phyloP scores from a whole-genome alignment of 1,140 invertebrate genomes.

The Ctenoplectra terminalis region DNA sequence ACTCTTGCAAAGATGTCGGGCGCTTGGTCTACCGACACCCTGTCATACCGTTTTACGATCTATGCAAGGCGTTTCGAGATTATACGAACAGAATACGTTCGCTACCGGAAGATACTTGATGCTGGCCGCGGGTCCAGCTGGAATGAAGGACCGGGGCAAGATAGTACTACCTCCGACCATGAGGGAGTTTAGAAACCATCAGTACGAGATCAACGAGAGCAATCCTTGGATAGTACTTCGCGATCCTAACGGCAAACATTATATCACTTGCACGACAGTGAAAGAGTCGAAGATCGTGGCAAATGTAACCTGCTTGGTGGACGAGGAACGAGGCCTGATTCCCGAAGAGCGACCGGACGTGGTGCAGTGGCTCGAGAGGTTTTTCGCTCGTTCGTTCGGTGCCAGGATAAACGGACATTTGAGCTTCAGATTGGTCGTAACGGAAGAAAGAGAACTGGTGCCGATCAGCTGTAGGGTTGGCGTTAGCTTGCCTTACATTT shows the following conservation, averaged over 20 bases:
- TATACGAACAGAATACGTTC: conserved; percentile 88
- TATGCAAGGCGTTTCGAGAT: conserved; percentile 85
- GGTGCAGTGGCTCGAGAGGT: conserved; percentile 87
- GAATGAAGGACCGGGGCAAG: conserved; percentile 87
- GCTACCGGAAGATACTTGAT: conserved; percentile 87
- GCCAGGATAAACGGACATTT: conserved; percentile 88
- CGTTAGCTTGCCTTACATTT: conserved; percentile 90
- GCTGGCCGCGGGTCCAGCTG: conserved; percentile 88
- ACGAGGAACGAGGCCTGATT: conserved; percentile 87
- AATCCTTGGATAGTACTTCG: conserved; percentile 90
- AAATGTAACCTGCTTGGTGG: conserved; percentile 90
- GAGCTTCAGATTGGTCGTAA: conserved; percentile 87
- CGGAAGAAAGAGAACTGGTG: conserved; percentile 80
- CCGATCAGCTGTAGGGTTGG: conserved; percentile 89
- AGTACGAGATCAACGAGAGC: conserved; percentile 87
- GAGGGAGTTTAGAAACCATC: conserved; percentile 84
- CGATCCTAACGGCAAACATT: conserved; percentile 88
- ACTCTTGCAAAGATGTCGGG: conserved; percentile 86
- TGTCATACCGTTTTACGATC: conserved; percentile 86
- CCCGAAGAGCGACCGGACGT: conserved; percentile 88
- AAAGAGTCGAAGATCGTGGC: conserved; percentile 89
- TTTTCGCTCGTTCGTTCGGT: conserved; percentile 86
- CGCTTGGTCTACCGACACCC: conserved; percentile 86
- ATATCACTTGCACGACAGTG: conserved; percentile 90
- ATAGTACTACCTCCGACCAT: conserved; percentile 86